phyloP scores from a whole-genome alignment of 2,113 vertebrate genomes.

The Corythaixoides concolor region DNA sequence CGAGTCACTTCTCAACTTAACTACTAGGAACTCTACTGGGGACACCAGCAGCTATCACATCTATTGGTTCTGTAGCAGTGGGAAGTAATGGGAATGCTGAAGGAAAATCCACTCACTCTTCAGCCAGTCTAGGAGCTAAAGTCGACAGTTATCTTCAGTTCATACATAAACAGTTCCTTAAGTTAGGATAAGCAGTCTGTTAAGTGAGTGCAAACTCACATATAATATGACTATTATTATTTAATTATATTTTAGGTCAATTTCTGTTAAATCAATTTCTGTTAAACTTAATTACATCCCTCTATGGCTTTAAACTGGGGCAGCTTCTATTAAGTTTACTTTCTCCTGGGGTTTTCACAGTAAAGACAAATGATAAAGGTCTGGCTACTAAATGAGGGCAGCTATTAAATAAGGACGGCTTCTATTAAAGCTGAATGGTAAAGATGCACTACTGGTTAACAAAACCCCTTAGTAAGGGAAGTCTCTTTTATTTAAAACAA shows the following conservation, averaged over 20 bases:
- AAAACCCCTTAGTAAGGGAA: neutral
- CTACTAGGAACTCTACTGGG: neutral
- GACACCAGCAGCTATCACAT: neutral
- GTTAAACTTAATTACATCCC: conserved; percentile 66
- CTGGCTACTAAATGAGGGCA: conserved; percentile 51
- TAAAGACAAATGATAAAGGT: conserved; percentile 53
- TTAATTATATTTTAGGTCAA: conserved; percentile 69
- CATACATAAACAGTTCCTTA: neutral
- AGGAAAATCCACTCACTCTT: neutral
- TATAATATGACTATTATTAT: conserved; percentile 53
- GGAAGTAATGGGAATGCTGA: neutral
- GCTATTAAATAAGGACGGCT: conserved; percentile 50
- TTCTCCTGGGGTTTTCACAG: conserved; percentile 55
- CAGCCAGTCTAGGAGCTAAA: neutral
- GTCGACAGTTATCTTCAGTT: neutral
- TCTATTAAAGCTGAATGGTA: conserved; percentile 44
- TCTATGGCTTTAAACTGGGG: conserved; percentile 59
- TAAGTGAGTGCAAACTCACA: conserved; percentile 30
- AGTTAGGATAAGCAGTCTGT: conserved; percentile 24
- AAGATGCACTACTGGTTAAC: neutral
- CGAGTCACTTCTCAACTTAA: neutral
- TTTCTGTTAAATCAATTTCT: conserved; percentile 66
- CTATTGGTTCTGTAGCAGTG: neutral
- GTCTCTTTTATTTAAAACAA: neutral
- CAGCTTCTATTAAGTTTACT: conserved; percentile 69